Conservation (phyloP, 2,888 invertebrate species). For the Tipula unca region DNA sequence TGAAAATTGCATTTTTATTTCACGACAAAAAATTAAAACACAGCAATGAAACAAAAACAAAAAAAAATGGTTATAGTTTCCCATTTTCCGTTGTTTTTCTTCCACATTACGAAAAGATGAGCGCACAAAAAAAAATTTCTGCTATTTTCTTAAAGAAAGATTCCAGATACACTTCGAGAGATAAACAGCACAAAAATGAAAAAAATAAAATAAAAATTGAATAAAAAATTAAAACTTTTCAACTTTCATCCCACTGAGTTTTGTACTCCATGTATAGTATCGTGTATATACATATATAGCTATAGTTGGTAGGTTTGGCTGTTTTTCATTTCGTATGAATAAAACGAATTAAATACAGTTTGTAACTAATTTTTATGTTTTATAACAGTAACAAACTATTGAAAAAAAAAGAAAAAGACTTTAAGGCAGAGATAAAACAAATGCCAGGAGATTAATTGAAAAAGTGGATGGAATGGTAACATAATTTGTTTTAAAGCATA, state of each 20-base stretch:
- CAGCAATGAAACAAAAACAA: background rate
- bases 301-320: background rate
- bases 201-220: background rate
- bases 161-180: background rate
- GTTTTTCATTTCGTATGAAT: background rate
- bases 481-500: background rate
- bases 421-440: background rate
- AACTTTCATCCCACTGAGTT: background rate
- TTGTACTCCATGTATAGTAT: background rate
- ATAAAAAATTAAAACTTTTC: background rate
- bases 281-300: background rate
- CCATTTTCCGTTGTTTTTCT: background rate
- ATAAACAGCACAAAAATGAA: background rate
- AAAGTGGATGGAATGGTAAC: background rate
- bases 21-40: background rate
- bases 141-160: background rate
- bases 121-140: background rate
- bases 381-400: background rate
- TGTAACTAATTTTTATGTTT: constrained; percentile 14
- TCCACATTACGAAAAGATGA: background rate
- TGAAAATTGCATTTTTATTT: constrained; percentile 16
- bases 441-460: background rate
- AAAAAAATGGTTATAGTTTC: background rate
- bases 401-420: background rate
- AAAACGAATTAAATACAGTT: constrained; percentile 8